Percentiles rank a stretch among this genome's conserved stretches.
Evolutionary conservation across 2,888 invertebrate genomes (phyloP).

Genomic region (Thysanoteuthis rhombus): DNA sequence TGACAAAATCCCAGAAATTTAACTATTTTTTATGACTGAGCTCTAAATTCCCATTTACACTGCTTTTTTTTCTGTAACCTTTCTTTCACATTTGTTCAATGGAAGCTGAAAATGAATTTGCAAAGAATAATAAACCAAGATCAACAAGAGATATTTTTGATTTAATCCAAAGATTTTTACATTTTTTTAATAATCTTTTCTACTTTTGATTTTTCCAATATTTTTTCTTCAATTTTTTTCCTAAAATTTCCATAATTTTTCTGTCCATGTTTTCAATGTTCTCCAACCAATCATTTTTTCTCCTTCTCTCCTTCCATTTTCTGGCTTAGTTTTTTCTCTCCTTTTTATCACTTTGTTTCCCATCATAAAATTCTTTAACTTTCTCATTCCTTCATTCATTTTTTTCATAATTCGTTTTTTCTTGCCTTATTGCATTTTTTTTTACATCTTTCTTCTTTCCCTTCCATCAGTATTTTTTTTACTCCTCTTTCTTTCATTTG

Average conservation of each 20-base stretch:
- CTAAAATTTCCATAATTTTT: not conserved
- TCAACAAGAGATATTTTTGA: not conserved
- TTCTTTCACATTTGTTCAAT: not conserved
- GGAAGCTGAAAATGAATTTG: not conserved
- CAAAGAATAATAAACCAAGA: not conserved
- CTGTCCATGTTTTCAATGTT: no score
- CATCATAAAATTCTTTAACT: not conserved
- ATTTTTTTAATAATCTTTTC: no score
- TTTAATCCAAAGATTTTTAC: not conserved
- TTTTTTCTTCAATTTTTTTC: not conserved
- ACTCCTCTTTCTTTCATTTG: no score
- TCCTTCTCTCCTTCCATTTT: not conserved
- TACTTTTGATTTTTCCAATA: not conserved
- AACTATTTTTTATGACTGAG: not conserved
- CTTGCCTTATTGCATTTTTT: no score
- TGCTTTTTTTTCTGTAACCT: not conserved
- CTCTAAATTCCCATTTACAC: not conserved
- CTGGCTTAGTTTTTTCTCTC: not conserved
- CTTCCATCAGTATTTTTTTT: no score
- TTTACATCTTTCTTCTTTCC: no score
- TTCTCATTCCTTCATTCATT: no score
- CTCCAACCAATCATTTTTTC: not conserved
- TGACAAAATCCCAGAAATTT: not conserved
- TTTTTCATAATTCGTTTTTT: no score
- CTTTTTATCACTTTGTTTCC: not conserved